Base-by-base conservation (phyloP, 2,888 invertebrate species). In the Erebia aethiops region DNA sequence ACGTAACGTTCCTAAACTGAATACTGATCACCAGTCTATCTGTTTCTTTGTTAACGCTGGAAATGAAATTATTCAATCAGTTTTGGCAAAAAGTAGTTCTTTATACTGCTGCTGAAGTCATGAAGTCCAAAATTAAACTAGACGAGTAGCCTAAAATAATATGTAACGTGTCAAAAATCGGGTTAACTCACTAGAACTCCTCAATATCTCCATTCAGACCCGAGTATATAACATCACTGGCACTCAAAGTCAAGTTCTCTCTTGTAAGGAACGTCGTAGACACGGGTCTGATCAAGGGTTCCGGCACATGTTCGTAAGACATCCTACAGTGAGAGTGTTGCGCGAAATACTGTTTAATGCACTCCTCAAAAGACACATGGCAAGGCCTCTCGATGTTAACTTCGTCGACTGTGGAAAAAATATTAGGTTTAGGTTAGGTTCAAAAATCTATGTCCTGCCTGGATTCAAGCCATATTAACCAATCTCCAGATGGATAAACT, bases 321-420 rank as follows among this genome's bases (percentile, higher is more conserved):
- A 71, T 69, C 26, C 71, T 71, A 66, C 81, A 81, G 1, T 76
- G 62, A 0, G 77, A 67, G 61, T 80, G 73, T 8, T 74, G 63
- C 1, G 67, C 70, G 57, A 81, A 79, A 72, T 76, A 81, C 8
- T 74, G 70, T n/a, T 77, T 74, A 41, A 81, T 77, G 67, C 81
- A 81, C 16, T 75, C 67, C 8, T 73, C 56, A 35, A 79, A 78
- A 57, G 76, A 78, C 1, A 69, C 64, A 57, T 74, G 66, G 54
- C 75, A 75, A 10, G 75, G 75, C 41, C 74, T 71, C 35, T 74
- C 72, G 10, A 75, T 71, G 41, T 62, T 58, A 13, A 13, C 46
- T 18, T 57, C 65, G 2, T 67, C 52, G 52, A 35, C 75, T 75
- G n/a, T 5, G 11, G 18, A 11, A 18, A 52, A 54, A 64, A 7